Evolutionary conservation across 1,140 invertebrate species (phyloP).

Genomic region (Drosophila nannoptera): DNA sequence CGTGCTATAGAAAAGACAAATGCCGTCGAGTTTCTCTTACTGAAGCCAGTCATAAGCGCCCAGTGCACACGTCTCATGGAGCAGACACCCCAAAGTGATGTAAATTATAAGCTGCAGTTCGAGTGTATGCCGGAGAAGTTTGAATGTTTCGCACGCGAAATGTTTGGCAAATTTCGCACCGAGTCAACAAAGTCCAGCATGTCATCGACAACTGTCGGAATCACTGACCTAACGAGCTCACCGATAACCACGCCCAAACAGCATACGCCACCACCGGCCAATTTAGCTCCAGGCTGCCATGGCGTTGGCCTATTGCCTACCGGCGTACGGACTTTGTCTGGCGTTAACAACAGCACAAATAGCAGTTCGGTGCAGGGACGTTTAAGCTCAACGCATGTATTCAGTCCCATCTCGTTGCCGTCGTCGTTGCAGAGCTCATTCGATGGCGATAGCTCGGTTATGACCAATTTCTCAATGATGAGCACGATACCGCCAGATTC

Average conservation of each 20-base stretch:
- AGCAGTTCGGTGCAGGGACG: constrained; percentile 61
- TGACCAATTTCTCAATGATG: constrained; percentile 80
- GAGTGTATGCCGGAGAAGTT: constrained; percentile 89
- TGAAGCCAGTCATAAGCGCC: constrained; percentile 87
- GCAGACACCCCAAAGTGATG: constrained; percentile 88
- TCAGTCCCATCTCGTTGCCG: constrained; percentile 84
- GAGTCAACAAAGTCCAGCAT: constrained; percentile 78
- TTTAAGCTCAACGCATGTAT: constrained; percentile 56
- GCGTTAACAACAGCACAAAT: constrained; percentile 22
- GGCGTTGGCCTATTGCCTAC: constrained; percentile 16
- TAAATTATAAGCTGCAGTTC: constrained; percentile 89
- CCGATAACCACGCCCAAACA: constrained; percentile 29
- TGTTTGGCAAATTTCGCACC: constrained; percentile 86
- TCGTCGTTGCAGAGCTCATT: constrained; percentile 88
- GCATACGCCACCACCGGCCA: constrained; percentile 26
- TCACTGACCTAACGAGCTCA: constrained; percentile 2
- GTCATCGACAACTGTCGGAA: constrained; percentile 15
- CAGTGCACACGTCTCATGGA: constrained; percentile 89
- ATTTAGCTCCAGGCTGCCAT: constrained; percentile 25
- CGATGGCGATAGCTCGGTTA: constrained; percentile 81
- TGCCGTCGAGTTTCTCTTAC: constrained; percentile 88
- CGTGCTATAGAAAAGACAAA: constrained; percentile 90
- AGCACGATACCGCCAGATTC: constrained; percentile 78
- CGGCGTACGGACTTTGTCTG: constrained; percentile 12
- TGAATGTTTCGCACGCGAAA: constrained; percentile 84